Percentiles rank a stretch among this genome's conserved stretches.
phyloP scores from a whole-genome alignment of 2,113 vertebrate genomes.

The Oreochromis spilurus region DNA sequence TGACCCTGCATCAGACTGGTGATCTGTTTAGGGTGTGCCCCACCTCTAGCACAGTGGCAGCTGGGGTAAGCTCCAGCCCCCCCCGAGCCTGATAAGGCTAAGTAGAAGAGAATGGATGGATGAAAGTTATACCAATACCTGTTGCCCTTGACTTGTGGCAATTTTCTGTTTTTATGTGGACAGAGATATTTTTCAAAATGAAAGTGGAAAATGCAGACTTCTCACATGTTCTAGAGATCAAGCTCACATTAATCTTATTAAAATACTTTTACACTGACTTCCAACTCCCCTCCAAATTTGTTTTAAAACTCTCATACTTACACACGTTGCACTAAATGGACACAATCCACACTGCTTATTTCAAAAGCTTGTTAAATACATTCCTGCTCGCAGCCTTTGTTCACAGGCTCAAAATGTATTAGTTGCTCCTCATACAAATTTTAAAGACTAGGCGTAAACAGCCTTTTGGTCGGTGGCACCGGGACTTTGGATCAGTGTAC shows the following conservation, averaged over 20 bases:
- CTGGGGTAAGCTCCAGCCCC: neutral
- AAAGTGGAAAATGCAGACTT: neutral
- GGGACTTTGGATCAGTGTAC: neutral
- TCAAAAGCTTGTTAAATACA: neutral
- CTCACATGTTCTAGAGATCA: neutral
- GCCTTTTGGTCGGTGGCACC: neutral
- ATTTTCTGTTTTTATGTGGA: neutral
- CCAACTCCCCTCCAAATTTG: neutral
- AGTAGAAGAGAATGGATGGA: neutral
- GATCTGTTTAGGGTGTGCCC: neutral
- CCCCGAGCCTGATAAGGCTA: neutral
- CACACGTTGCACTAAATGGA: neutral
- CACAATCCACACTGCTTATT: neutral
- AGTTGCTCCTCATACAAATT: neutral
- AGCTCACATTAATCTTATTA: neutral
- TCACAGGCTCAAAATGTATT: neutral
- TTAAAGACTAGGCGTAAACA: neutral
- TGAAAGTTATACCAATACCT: neutral
- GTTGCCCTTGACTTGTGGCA: neutral
- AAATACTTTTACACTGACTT: neutral
- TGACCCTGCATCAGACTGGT: neutral
- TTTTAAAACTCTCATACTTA: neutral
- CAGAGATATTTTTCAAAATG: neutral
- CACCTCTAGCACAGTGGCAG: neutral
- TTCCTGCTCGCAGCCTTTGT: neutral